A percentile compares a stretch with the other conserved stretches of the same genome.
phyloP scores from a whole-genome alignment of 2,797 vertebrate species.

The Pygocentrus nattereri region DNA sequence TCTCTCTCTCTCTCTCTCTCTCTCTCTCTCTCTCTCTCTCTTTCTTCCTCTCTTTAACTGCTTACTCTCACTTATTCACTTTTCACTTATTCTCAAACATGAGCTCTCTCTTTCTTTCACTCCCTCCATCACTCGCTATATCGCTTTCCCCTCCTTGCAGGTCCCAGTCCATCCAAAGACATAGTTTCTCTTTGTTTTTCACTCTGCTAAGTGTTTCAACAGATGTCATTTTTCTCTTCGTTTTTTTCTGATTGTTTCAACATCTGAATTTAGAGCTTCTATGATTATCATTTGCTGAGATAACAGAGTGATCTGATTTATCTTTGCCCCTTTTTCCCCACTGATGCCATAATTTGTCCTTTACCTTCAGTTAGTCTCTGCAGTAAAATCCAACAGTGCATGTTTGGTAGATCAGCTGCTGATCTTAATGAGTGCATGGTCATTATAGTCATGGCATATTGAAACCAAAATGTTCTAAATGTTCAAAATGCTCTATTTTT shows the following conservation, averaged over 20 bases:
- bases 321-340: conserved; percentile 12
- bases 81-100: not conserved
- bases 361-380: no score
- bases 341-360: not conserved
- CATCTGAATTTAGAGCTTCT: conserved; percentile 45
- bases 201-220: conserved; percentile 42
- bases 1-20: not conserved
- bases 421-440: no score
- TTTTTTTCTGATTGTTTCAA: conserved; percentile 49
- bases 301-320: not conserved
- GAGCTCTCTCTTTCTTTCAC: not conserved
- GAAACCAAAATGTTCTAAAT: no score
- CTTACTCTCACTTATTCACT: not conserved
- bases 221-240: conserved; percentile 49
- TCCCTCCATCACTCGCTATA: not conserved
- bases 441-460: no score
- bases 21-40: not conserved
- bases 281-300: conserved; percentile 3
- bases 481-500: no score
- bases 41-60: not conserved
- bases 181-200: conserved; percentile 46
- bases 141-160: conserved; percentile 15
- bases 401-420: no score
- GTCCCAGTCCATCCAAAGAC: conserved; percentile 31
- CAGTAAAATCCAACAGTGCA: not conserved